These are phyloP conservation scores for Lamproptera curius DNA, from an alignment of 2,888 invertebrate species.

Conservation along the genomic window DNA sequence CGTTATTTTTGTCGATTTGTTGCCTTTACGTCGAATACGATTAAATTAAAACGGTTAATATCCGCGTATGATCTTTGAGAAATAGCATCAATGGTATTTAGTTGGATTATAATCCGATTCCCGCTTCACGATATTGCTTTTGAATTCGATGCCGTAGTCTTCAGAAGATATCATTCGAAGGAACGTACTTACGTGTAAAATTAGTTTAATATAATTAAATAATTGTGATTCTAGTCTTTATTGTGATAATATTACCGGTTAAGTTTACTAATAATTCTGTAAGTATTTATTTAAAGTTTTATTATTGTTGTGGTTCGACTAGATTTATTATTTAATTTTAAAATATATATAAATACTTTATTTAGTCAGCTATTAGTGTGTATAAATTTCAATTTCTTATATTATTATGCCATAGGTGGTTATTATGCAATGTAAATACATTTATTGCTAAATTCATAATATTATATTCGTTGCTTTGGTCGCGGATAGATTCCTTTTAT, in stretches of 20 bases:
- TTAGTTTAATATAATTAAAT: slow-evolving; percentile 26
- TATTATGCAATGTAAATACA: too few relatives aligned
- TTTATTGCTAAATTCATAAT: too few relatives aligned
- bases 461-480: too few relatives aligned
- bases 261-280: slow-evolving; percentile 5
- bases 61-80: not conserved
- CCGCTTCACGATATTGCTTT: slow-evolving; percentile 37
- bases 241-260: slow-evolving; percentile 11
- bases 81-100: slow-evolving; percentile 15
- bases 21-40: slow-evolving; percentile 28
- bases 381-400: too few relatives aligned
- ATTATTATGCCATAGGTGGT: too few relatives aligned
- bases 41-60: slow-evolving; percentile 30
- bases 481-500: too few relatives aligned
- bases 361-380: too few relatives aligned
- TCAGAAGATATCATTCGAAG: slow-evolving; percentile 9
- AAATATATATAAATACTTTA: too few relatives aligned
- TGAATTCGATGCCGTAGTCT: slow-evolving; percentile 30
- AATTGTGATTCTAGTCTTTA: slow-evolving; percentile 16
- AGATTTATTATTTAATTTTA: too few relatives aligned
- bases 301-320: too few relatives aligned
- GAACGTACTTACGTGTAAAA: slow-evolving; percentile 28
- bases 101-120: slow-evolving; percentile 32
- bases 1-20: slow-evolving; percentile 58
- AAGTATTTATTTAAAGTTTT: too few relatives aligned